Evolutionary conservation across 2,797 vertebrate species (phyloP).

Genomic region (Phalloptychus januarius): DNA sequence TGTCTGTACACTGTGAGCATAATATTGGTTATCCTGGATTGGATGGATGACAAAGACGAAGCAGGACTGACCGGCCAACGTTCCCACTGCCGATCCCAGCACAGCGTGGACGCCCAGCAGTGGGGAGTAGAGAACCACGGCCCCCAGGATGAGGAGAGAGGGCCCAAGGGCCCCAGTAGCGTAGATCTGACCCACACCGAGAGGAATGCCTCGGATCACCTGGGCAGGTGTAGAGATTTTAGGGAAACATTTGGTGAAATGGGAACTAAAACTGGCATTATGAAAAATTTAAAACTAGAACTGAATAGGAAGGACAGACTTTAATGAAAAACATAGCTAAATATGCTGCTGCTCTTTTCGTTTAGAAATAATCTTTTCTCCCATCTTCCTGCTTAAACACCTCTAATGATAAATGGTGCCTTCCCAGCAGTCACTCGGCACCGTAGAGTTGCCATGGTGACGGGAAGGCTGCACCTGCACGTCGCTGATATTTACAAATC

Average conservation of each 20-base stretch:
- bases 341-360: not conserved
- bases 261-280: not conserved
- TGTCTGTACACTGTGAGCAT: not conserved
- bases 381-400: not conserved
- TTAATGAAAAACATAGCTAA: not conserved
- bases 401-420: conserved; percentile 4
- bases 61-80: conserved; percentile 72
- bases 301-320: not conserved
- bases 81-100: conserved; percentile 76
- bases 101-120: conserved; percentile 72
- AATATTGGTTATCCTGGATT: not conserved
- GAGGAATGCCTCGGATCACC: conserved; percentile 73
- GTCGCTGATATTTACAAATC: conserved; percentile 47
- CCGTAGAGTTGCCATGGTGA: conserved; percentile 70
- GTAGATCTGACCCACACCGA: conserved; percentile 83
- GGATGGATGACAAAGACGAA: not conserved
- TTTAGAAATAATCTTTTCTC: not conserved
- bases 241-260: not conserved
- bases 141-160: conserved; percentile 76
- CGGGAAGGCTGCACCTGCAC: conserved; percentile 42
- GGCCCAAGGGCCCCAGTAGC: conserved; percentile 72
- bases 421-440: conserved; percentile 26
- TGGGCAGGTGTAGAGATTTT: conserved; percentile 30
- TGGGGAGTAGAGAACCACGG: conserved; percentile 78
- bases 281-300: not conserved